phyloP scores from a whole-genome alignment of 2,113 vertebrate genomes.

The Hypomesus transpacificus region DNA sequence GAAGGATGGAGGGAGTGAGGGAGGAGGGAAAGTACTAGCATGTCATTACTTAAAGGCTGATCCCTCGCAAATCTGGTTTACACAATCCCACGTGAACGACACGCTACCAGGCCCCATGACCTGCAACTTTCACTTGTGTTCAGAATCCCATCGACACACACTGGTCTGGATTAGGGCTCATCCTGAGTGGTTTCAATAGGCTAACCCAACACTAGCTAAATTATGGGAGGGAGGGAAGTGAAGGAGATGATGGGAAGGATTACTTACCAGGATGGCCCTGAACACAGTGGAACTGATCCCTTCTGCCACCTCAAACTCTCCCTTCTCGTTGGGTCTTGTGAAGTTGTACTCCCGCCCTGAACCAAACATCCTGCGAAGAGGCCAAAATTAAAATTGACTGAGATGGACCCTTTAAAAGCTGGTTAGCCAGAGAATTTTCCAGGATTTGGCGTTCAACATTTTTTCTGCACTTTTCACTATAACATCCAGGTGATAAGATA shows the following conservation, averaged over 20 bases:
- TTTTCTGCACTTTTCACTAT: too few species aligned
- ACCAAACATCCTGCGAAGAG: slow-evolving; percentile 89
- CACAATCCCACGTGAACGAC: slow-evolving; percentile 1
- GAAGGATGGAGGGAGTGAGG: not conserved
- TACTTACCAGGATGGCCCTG: slow-evolving; percentile 91
- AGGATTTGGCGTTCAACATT: too few species aligned
- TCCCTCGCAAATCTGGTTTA: slow-evolving; percentile 19
- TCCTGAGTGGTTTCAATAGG: too few species aligned
- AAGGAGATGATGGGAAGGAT: not conserved
- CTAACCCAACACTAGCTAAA: not conserved
- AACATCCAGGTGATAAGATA: too few species aligned
- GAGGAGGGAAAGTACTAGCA: slow-evolving; percentile 15
- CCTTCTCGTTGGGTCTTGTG: slow-evolving; percentile 95
- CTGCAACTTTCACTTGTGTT: too few species aligned
- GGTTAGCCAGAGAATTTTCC: too few species aligned
- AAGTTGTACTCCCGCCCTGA: slow-evolving; percentile 97
- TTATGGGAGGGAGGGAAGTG: not conserved
- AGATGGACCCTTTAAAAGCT: too few species aligned
- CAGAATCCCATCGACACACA: too few species aligned
- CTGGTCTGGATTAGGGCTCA: too few species aligned
- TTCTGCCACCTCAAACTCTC: slow-evolving; percentile 95
- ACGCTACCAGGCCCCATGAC: too few species aligned
- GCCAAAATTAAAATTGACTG: too few species aligned
- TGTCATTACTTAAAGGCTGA: slow-evolving; percentile 17
- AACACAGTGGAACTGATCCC: slow-evolving; percentile 97